Evolutionary conservation across 2,797 vertebrate genomes (phyloP), one percentile per base, ranked within the genome.

Genomic region (Myioborus melanocephalus): DNA sequence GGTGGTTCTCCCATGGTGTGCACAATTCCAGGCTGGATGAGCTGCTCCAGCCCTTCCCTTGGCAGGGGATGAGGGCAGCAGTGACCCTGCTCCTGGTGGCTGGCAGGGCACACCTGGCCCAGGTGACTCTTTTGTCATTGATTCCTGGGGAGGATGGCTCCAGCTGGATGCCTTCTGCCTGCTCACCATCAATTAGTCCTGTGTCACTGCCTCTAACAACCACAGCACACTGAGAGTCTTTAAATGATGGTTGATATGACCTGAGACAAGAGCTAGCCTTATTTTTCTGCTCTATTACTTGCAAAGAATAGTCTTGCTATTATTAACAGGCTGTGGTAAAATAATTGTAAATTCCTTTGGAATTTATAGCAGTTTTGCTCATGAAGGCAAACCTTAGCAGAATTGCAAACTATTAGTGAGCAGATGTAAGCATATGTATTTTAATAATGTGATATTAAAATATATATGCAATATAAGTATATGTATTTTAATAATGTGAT

Each of bases 41-140:
- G 52, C 26, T 79, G 44, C 32, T 55, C 28, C 52, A 44, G 19
- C 6, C 43, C 64, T 43, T 37, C 52, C 78, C 43, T 52, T 30
- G 79, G 44, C 53, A 26, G 87, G 71, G 50, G 66, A 61, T 4
- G 56, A 35, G 79, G 79, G 50, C 75, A 78, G 87, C 73, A 59
- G 68, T 5, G 6, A 16, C 70, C 41, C 77, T 41, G 63, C 72
- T 79, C 39, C 79, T 61, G 41, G 65, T 5, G 22, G 28, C 22
- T 19, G 88, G 75, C 79, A 76, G n/a, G 47, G 75, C 76, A 83
- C 71, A 46, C 77, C 52, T 14, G 6, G 12, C 50, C 10, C 86
- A 92, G 95, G 94, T 96, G 96, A 97, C 95, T 94, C 85, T 87
- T 97, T 94, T 97, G 94, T 95, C 97, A 96, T 94, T 97, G 96